These are phyloP conservation scores for Hippoglossus stenolepis DNA, from an alignment of 2,113 vertebrate species.

Conservation along the genomic window DNA sequence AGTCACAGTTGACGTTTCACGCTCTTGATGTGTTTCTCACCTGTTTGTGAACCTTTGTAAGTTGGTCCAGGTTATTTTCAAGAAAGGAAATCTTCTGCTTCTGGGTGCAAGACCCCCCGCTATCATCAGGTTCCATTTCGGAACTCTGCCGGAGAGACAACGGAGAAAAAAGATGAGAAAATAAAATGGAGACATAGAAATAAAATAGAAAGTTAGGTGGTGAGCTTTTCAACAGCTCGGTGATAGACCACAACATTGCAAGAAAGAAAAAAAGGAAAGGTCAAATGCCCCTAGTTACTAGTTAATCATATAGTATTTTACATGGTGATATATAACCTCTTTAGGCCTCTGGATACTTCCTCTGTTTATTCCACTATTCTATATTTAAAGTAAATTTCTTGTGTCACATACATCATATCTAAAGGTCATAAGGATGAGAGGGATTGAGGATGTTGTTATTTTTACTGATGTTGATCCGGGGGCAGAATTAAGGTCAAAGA, in stretches of 20 bases:
- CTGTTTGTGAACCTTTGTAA: conserved; percentile 99
- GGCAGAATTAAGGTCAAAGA: not conserved
- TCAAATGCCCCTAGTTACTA: too few relatives aligned
- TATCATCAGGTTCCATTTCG: conserved; percentile 94
- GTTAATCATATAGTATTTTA: not conserved
- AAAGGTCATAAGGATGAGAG: too few relatives aligned
- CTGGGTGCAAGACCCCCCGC: conserved; percentile 93
- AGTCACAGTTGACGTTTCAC: not conserved
- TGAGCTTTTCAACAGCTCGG: not conserved
- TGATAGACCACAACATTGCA: not conserved
- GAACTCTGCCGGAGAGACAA: conserved; percentile 83
- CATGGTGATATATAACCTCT: too few relatives aligned
- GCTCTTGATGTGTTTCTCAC: conserved; percentile 66
- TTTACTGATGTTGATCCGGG: not conserved
- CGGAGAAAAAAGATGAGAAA: not conserved
- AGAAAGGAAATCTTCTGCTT: conserved; percentile 98
- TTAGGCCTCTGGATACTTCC: too few relatives aligned
- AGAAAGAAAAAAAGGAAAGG: not conserved
- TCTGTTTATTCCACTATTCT: too few relatives aligned
- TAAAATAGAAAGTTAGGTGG: not conserved
- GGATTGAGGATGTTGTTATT: not conserved
- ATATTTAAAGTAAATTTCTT: too few relatives aligned
- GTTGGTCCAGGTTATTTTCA: conserved; percentile 97
- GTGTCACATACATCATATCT: too few relatives aligned
- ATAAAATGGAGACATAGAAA: not conserved